A percentile compares a stretch with the other conserved stretches of the same genome.
These are phyloP conservation scores for Varanus salvator DNA, from an alignment of 2,113 vertebrate genomes.

Conservation along the genomic window DNA sequence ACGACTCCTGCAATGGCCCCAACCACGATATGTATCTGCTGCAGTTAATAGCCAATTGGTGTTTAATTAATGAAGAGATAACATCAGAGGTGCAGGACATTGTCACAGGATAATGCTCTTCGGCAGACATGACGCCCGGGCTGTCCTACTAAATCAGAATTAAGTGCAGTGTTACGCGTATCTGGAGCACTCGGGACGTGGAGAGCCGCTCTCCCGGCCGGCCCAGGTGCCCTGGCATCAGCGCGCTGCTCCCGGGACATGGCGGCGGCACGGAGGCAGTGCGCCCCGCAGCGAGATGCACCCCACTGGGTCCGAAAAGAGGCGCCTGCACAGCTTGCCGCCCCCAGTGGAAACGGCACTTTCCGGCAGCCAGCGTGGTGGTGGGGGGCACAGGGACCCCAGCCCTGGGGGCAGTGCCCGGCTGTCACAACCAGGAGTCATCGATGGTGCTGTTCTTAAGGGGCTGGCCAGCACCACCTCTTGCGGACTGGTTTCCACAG, in stretches of 20 bases:
- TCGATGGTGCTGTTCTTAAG: neutral
- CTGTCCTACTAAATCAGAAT: conserved; percentile 63
- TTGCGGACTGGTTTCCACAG: no score
- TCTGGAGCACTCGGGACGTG: conserved; percentile 59
- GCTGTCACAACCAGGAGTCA: neutral
- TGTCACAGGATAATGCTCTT: conserved; percentile 65
- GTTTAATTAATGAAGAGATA: conserved; percentile 71
- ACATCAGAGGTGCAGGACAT: conserved; percentile 56
- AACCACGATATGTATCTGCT: conserved; percentile 17
- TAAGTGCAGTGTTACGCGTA: conserved; percentile 42
- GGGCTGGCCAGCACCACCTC: no score
- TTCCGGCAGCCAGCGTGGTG: no score
- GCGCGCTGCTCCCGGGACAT: conserved; percentile 38
- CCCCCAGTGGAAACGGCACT: neutral
- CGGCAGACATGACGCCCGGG: conserved; percentile 49
- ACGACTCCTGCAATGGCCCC: conserved; percentile 29
- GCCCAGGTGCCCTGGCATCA: conserved; percentile 43
- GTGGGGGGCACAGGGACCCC: no score
- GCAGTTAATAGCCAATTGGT: conserved; percentile 60
- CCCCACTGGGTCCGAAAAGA: neutral
- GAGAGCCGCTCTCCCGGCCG: conserved; percentile 20
- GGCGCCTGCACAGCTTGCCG: no score
- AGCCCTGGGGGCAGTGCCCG: no score
- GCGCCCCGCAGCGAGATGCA: neutral
- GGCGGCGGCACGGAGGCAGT: neutral